Evolutionary conservation across 2,888 invertebrate genomes (phyloP), one percentile per base, ranked within the genome.

Genomic region (Cremastobaeus sp.): DNA sequence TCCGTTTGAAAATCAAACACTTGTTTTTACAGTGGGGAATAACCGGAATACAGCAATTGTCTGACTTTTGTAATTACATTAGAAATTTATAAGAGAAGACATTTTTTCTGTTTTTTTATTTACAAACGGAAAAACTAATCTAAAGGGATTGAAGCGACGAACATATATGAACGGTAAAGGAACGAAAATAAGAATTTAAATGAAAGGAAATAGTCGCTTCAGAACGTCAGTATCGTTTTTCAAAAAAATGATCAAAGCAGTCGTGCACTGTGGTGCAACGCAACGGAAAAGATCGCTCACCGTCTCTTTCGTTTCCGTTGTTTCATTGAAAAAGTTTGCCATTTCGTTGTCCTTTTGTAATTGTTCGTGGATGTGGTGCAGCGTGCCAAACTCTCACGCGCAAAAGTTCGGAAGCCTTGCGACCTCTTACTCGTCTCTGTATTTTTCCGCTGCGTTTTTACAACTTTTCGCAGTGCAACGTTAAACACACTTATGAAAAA

Each of bases 331-430:
- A 32, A 68, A 68, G 59, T 59, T 59, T 11, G 28, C 28, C 15
- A 43, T 37, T 39, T 32, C 30, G 45, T 54, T 68, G 41, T 59
- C 37, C 45, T 50, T 35, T 34, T 32, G 68, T 59, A 50, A 45
- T 69, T 69, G 68, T 69, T 60, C 60, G 12, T 25, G 41, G 50
- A 59, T 54, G 60, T 32, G 41, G 32, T 20, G 39, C 28, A 66
- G 30, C 34, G 45, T 68, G 45, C 68, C 43, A 59, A 68, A 50
- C 14, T 47, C 20, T 55, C 37, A 41, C 39, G 8, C 43, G 15
- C 66, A 20, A 60, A 59, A 60, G 52, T 52, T 69, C 45, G 45
- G 8, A 45, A 37, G 50, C 59, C 59, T 52, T 37, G 52, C 52
- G 45, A 69, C 52, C 68, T 52, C 54, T 57, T 52, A 30, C 45